These are phyloP conservation scores for Triplophysa bombifrons DNA, from an alignment of 2,797 vertebrate genomes.

Conservation along the genomic window DNA sequence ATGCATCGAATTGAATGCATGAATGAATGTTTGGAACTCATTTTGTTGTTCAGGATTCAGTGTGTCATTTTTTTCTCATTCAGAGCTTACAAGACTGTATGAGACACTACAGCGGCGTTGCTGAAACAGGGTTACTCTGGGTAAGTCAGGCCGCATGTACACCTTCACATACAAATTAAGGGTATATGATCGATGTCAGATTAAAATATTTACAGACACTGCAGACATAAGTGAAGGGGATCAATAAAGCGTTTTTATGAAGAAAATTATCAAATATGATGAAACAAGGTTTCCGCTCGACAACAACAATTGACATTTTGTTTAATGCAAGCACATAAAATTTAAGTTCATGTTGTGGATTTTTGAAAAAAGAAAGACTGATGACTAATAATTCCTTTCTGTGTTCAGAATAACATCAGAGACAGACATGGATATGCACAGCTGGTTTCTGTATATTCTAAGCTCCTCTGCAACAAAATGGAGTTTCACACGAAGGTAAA, in stretches of 20 bases:
- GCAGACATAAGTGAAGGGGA: too few species aligned
- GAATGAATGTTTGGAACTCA: not conserved
- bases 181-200: too few species aligned
- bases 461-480: conserved; percentile 90
- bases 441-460: conserved; percentile 85
- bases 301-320: not conserved
- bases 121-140: conserved; percentile 89
- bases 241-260: not conserved
- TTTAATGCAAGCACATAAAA: not conserved
- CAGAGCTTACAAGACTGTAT: conserved; percentile 97
- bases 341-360: too few species aligned
- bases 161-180: not conserved
- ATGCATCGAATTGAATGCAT: too few species aligned
- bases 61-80: conserved; percentile 8
- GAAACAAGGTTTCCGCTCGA: too few species aligned
- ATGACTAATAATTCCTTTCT: not conserved
- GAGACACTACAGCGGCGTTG: conserved; percentile 88
- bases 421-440: conserved; percentile 93
- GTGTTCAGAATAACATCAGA: conserved; percentile 84
- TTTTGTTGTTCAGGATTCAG: not conserved
- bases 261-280: not conserved
- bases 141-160: conserved; percentile 73
- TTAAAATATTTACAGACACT: too few species aligned
- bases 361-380: too few species aligned
- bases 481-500: conserved; percentile 91